Evolutionary conservation across 2,888 invertebrate genomes (phyloP).

Genomic region (Spisula subtruncata): DNA sequence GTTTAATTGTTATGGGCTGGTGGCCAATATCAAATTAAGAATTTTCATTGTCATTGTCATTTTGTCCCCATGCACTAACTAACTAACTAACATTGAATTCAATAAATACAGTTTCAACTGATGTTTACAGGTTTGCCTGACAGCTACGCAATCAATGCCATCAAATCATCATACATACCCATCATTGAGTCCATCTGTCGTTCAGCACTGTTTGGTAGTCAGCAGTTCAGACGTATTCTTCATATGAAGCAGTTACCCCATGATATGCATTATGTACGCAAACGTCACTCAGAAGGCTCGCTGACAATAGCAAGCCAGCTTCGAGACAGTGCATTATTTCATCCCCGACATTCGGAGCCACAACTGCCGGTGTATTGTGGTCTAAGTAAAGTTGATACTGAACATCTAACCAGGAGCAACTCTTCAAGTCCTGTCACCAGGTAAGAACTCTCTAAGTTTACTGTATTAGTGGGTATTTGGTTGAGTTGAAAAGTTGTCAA

Average conservation of each 20-base stretch:
- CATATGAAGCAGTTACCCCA: constrained; percentile 69
- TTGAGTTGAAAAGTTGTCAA: too few species aligned
- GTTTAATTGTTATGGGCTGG: too few species aligned
- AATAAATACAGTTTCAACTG: too few species aligned
- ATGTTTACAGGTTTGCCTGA: constrained; percentile 75
- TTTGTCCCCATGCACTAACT: too few species aligned
- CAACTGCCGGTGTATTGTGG: constrained; percentile 50
- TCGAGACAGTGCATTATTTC: constrained; percentile 62
- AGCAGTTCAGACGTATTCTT: constrained; percentile 69
- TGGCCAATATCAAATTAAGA: too few species aligned
- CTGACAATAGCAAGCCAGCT: constrained; percentile 61
- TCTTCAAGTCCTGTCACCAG: constrained; percentile 68
- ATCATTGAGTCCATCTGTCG: constrained; percentile 80
- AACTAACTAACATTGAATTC: too few species aligned
- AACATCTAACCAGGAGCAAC: constrained; percentile 57
- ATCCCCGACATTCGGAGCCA: constrained; percentile 61
- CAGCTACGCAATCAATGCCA: constrained; percentile 83
- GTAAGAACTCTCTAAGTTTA: constrained; percentile 10
- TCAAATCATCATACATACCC: constrained; percentile 83
- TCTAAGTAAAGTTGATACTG: constrained; percentile 45
- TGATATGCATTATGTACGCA: constrained; percentile 57
- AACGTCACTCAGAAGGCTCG: constrained; percentile 69
- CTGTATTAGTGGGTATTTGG: too few species aligned
- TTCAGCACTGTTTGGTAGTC: constrained; percentile 70
- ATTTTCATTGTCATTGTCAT: too few species aligned